Evolutionary conservation across 2,888 invertebrate species (phyloP).

Genomic region (Amiota mariae): DNA sequence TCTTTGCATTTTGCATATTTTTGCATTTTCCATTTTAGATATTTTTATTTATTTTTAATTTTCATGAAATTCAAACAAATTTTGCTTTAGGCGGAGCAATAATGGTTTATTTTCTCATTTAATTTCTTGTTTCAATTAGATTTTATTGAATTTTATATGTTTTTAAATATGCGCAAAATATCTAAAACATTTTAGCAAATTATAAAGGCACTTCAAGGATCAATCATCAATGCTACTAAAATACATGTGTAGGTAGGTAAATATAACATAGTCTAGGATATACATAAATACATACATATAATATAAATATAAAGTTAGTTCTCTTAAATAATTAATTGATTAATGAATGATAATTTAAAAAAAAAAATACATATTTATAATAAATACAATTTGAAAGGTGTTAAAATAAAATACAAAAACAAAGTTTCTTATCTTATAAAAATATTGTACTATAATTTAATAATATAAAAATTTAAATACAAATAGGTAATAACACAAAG

Average conservation of each 20-base stretch:
- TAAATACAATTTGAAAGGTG: conserved; percentile 4
- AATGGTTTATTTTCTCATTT: background rate
- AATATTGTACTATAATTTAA: no score
- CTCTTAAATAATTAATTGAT: conserved; percentile 11
- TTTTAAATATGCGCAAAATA: conserved; percentile 45
- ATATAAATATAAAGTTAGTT: background rate
- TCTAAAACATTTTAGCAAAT: conserved; percentile 64
- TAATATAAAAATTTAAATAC: no score
- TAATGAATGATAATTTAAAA: conserved; percentile 10
- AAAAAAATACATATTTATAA: background rate
- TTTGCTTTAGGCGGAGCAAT: background rate
- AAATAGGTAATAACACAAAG: no score
- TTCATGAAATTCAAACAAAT: background rate
- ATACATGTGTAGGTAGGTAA: no score
- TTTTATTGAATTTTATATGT: conserved; percentile 48
- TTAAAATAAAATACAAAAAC: conserved; percentile 15
- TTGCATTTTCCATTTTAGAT: conserved; percentile 30
- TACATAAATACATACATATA: no score
- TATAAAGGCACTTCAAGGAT: conserved; percentile 62
- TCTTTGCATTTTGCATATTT: conserved; percentile 30
- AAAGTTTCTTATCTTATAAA: no score
- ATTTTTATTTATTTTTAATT: conserved; percentile 21
- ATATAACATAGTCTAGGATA: no score
- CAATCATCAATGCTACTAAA: conserved; percentile 30
- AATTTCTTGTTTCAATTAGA: conserved; percentile 30